phyloP scores from a whole-genome alignment of 2,888 invertebrate genomes.

The Hyposoter dolosus region DNA sequence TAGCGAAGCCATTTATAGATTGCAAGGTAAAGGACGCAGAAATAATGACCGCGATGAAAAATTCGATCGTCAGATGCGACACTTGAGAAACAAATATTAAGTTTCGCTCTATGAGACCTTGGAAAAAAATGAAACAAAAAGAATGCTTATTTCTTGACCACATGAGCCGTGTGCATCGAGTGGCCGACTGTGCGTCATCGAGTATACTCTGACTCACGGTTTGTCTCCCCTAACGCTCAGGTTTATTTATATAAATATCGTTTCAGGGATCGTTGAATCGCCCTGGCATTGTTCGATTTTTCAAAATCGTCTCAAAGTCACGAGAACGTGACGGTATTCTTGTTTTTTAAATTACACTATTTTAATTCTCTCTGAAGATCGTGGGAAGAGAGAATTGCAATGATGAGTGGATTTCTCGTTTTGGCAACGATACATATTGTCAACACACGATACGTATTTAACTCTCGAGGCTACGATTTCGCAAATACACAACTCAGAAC shows the following conservation, averaged over 20 bases:
- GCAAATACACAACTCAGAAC: conserved; percentile 15
- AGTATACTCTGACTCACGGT: conserved; percentile 42
- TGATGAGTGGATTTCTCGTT: conserved; percentile 17
- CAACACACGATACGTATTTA: conserved; percentile 19
- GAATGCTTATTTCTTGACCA: conserved; percentile 53
- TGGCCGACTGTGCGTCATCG: conserved; percentile 38
- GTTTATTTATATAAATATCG: conserved; percentile 58
- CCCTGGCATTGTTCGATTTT: conserved; percentile 48
- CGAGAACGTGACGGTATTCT: conserved; percentile 1
- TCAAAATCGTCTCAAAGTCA: conserved; percentile 28
- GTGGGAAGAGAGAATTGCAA: conserved; percentile 35
- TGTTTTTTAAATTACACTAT: conserved; percentile 3
- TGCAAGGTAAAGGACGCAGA: not conserved
- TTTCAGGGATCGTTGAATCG: conserved; percentile 55
- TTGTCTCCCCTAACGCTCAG: not conserved
- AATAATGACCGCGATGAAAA: not conserved
- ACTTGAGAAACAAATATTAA: not conserved
- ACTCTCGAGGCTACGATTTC: conserved; percentile 36
- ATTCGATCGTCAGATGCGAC: not conserved
- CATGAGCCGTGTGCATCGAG: conserved; percentile 39
- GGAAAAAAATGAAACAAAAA: not conserved
- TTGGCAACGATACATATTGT: conserved; percentile 42
- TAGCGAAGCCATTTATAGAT: not conserved
- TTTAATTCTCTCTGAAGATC: conserved; percentile 16
- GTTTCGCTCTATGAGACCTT: not conserved